Evolutionary conservation across 2,797 vertebrate species (phyloP), one percentile per base, ranked within the genome.

Genomic region (Chaetodon trifasciatus): DNA sequence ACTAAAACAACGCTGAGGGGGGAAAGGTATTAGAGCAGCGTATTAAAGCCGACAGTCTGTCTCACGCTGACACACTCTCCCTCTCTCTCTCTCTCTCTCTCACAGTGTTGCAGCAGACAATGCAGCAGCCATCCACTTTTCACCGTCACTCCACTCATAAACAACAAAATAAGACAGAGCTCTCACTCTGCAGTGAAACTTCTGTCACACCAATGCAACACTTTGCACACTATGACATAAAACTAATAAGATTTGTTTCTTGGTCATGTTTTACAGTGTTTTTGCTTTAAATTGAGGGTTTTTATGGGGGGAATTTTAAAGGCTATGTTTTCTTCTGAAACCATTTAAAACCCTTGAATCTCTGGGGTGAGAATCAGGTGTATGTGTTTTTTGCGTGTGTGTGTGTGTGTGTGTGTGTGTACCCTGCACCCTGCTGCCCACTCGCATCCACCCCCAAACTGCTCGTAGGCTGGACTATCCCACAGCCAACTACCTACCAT

Each of bases 41-140:
- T 57, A 81, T 79, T 73, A 60, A 66, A 87, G 65, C 71, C 57
- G 63, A 81, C 11, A 60, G 79, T 73, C 58, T 53, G 28, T 72
- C 68, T 64, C 66, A 8, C 52, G 23, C 39, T 28, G 13, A 7
- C 53, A 28, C 42, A 28, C n/a, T n/a, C n/a, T n/a, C n/a, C n/a
- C 53, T 23, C 53, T 12, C 58, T 37, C 39, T 4, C 32, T 19
- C 50, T 68, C 64, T 35, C 47, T 23, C 65, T 49, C 23, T 61
- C 47, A 40, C n/a, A 32, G 58, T 39, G 63, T 71, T 85, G 85
- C 81, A 81, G 82, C 57, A 86, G 82, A 88, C 75, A 87, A 83
- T 88, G 76, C 83, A 89, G 82, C 85, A 86, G 69, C 17, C 64
- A 53, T 76, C 78, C 65, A 84, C 82, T 77, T 88, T 53, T 74